Evolutionary conservation across 1,140 invertebrate genomes (phyloP), one percentile per base, ranked within the genome.

Genomic region (Nephotettix cincticeps): DNA sequence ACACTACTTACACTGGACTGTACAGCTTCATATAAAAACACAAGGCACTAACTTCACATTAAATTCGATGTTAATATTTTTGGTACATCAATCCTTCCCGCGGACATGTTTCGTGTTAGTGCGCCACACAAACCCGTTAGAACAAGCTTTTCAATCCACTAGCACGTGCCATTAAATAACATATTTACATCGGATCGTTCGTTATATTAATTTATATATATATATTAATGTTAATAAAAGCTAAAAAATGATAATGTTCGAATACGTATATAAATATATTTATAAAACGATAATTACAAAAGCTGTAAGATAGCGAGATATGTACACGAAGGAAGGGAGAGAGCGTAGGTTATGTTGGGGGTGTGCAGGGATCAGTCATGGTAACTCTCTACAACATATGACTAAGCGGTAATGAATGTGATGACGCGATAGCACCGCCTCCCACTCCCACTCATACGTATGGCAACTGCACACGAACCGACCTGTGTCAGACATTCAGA

Each of bases 21-120:
- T 67, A 67, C 64, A 43, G 64, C 64, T 67, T 19, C 27, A 67
- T 67, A 67, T 43, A 67, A 67, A 67, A 67, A 67, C 64, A 67
- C 40, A 67, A 67, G 64, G 64, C 64, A 67, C 64, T 40, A 32
- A 65, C 32, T 61, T 54, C 47, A 54, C 56, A 27, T 61, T 51
- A 61, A 61, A 61, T 61, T 61, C 56, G 56, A 61, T 61, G 56
- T 27, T 61, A 61, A 61, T 61, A 61, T 61, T 61, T 61, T 61
- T 61, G 56, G 56, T 61, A 61, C 56, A 51, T 51, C 47, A 61
- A 25, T 61, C 56, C 56, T 27, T 28, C 25, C 21, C 6, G n/a
- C 21, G 6, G 25, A 11, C 47, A 54, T 54, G 13, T 21, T 54
- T 40, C 36, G 21, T 61, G 56, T 61, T 61, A 61, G 23, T 61